Conservation (phyloP, 2,888 invertebrate genomes). For the Mimumesa dahlbomi region DNA sequence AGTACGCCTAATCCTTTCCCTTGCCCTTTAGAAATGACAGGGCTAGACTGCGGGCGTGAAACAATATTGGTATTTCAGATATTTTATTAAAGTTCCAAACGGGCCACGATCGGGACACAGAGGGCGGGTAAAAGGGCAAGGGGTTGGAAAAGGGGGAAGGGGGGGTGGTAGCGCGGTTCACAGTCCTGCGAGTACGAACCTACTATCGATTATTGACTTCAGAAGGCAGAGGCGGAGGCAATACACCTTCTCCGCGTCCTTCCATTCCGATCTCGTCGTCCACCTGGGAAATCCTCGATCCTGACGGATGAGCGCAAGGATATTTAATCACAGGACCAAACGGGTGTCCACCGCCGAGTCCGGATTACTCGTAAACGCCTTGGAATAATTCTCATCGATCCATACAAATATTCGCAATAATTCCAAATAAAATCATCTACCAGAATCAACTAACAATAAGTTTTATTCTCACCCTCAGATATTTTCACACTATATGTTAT, state of each 20-base stretch:
- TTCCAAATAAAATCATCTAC: too few species aligned
- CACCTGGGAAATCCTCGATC: conserved; percentile 68
- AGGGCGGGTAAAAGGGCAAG: too few species aligned
- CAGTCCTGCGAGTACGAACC: conserved; percentile 58
- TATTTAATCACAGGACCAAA: conserved; percentile 65
- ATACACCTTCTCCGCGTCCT: conserved; percentile 46
- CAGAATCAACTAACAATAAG: too few species aligned
- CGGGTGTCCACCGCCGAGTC: conserved; percentile 1
- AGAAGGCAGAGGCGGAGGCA: conserved; percentile 51
- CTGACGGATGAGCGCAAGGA: conserved; percentile 62
- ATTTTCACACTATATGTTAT: too few species aligned
- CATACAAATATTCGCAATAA: too few species aligned
- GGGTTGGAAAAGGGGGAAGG: conserved; percentile 32
- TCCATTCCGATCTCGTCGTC: conserved; percentile 48
- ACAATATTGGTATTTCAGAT: conserved; percentile 78
- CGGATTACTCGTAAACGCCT: too few species aligned
- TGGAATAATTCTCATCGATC: too few species aligned
- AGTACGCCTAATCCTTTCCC: conserved; percentile 28
- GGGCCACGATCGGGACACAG: conserved; percentile 63
- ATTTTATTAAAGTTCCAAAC: conserved; percentile 77
- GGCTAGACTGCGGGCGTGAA: conserved; percentile 59
- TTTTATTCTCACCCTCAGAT: too few species aligned
- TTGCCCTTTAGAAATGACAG: conserved; percentile 47
- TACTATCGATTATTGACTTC: conserved; percentile 75
- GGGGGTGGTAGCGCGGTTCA: conserved; percentile 56